Evolutionary conservation across 2,888 invertebrate genomes (phyloP).

Genomic region (Hirtodrosophila histrioides): DNA sequence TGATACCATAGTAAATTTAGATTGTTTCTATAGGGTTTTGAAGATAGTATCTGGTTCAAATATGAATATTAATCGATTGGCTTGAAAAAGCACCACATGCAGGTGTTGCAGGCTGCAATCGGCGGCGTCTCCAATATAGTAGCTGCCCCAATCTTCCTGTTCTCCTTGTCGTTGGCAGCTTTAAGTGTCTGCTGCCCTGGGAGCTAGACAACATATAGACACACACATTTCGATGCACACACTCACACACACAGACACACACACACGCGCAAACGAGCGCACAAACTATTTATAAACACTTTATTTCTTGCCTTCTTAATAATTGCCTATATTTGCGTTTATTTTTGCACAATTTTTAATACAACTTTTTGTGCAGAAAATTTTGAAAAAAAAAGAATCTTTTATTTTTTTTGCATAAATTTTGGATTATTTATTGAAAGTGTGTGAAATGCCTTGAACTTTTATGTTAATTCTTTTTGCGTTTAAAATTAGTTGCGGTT

Average conservation of each 20-base stretch:
- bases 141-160: conserved; percentile 10
- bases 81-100: background rate
- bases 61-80: background rate
- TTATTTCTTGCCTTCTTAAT: conserved; percentile 42
- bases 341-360: conserved; percentile 41
- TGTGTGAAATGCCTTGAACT: conserved; percentile 55
- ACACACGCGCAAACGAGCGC: conserved; percentile 25
- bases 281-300: conserved; percentile 80
- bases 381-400: conserved; percentile 10
- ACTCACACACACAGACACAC: conserved; percentile 23
- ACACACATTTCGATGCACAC: conserved; percentile 18
- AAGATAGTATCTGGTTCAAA: too few relatives aligned
- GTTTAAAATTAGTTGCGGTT: conserved; percentile 66
- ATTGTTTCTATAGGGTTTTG: too few relatives aligned
- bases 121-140: conserved; percentile 6
- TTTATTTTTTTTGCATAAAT: conserved; percentile 26
- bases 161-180: conserved; percentile 32
- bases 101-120: conserved; percentile 7
- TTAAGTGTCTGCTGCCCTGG: conserved; percentile 67
- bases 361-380: conserved; percentile 12
- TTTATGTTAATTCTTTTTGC: conserved; percentile 29
- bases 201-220: conserved; percentile 38
- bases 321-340: conserved; percentile 53
- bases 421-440: conserved; percentile 40
- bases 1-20: too few relatives aligned